Conservation (phyloP, 2,888 invertebrate genomes). For the Xylophagus ater region DNA sequence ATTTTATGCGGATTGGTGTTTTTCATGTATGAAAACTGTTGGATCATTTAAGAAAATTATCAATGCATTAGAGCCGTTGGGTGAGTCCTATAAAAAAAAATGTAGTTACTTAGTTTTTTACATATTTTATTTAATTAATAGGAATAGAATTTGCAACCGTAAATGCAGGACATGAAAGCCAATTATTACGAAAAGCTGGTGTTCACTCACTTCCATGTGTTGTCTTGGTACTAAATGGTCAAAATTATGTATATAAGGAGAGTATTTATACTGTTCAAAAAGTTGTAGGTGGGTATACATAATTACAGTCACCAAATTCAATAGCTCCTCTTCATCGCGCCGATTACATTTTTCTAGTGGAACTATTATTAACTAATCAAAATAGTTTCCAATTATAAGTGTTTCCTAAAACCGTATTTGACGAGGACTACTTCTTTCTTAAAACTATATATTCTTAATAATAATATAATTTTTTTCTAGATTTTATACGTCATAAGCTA, state of each 20-base stretch:
- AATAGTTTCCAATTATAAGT: too few relatives aligned
- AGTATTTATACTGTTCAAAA: slow-evolving; percentile 66
- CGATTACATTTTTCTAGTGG: too few relatives aligned
- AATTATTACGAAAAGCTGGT: slow-evolving; percentile 64
- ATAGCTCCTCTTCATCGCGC: too few relatives aligned
- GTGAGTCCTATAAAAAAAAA: slow-evolving; percentile 30
- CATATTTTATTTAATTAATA: slow-evolving; percentile 11
- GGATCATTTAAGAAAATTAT: slow-evolving; percentile 75
- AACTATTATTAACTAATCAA: too few relatives aligned
- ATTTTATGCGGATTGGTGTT: slow-evolving; percentile 92
- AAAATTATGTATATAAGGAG: slow-evolving; percentile 73
- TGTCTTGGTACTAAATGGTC: slow-evolving; percentile 71
- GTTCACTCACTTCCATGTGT: slow-evolving; percentile 74
- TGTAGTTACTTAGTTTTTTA: background rate
- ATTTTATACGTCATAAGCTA: slow-evolving; percentile 78
- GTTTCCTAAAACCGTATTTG: too few relatives aligned
- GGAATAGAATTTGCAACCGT: slow-evolving; percentile 64
- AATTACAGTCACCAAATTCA: too few relatives aligned
- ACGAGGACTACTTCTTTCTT: background rate
- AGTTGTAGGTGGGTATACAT: slow-evolving; percentile 58
- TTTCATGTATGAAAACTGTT: slow-evolving; percentile 80
- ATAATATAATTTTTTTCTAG: too few relatives aligned
- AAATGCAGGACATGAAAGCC: slow-evolving; percentile 73
- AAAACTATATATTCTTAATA: slow-evolving; percentile 16
- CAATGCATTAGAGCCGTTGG: slow-evolving; percentile 75